Evolutionary conservation across 2,113 vertebrate genomes (phyloP).

Genomic region (Lutjanus erythropterus): DNA sequence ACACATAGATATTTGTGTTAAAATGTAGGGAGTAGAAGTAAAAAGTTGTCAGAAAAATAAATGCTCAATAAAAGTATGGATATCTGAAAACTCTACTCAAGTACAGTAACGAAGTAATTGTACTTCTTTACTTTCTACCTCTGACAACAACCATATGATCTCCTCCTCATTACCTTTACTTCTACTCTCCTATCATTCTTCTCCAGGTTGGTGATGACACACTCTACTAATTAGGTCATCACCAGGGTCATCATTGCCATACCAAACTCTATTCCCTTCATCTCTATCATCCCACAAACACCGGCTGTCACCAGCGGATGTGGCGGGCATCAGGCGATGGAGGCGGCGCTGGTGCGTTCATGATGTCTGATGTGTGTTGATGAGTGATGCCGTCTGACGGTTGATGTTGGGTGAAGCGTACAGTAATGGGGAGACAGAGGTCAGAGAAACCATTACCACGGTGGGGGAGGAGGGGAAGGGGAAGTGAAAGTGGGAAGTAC

Average conservation of each 20-base stretch:
- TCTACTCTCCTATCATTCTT: constrained; percentile 19
- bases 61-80: no score
- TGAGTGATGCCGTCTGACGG: constrained; percentile 79
- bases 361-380: constrained; percentile 72
- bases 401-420: constrained; percentile 82
- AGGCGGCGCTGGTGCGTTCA: constrained; percentile 59
- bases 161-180: constrained; percentile 18
- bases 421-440: constrained; percentile 82
- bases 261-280: constrained; percentile 55
- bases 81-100: no score
- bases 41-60: no score
- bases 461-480: constrained; percentile 57
- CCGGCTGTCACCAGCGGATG: constrained; percentile 70
- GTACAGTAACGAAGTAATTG: no score
- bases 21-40: no score
- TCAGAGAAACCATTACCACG: constrained; percentile 82
- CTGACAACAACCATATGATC: constrained; percentile 22
- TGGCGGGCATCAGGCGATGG: constrained; percentile 55
- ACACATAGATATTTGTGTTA: no score
- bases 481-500: constrained; percentile 63
- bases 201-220: constrained; percentile 38
- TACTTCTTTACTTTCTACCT: no score
- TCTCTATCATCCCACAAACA: constrained; percentile 66
- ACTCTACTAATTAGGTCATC: constrained; percentile 72
- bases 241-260: constrained; percentile 72